Evolutionary conservation across 2,888 invertebrate species (phyloP), one percentile per base, ranked within the genome.

Genomic region (Seira ritae): DNA sequence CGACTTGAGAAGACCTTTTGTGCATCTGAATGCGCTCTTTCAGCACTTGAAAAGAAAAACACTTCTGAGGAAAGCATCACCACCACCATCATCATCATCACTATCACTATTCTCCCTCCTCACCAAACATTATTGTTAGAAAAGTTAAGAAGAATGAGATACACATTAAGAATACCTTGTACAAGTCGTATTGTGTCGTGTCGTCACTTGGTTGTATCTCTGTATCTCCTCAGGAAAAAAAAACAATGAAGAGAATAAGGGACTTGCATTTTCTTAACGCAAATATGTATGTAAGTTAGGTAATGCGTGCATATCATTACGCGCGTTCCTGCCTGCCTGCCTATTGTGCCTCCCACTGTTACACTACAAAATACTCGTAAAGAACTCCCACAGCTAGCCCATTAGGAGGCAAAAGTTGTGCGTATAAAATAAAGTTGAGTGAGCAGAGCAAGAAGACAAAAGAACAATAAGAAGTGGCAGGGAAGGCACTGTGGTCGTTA

Each of bases 401-500:
- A 78, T 78, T 78, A 78, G 70, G 78, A 78, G 62, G 65, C 24
- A 24, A 77, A 77, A 65, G 78, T 71, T 78, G 70, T 65, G 78
- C 70, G 68, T 77, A 68, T 23, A 68, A 55, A 31, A 31, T 31
- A 31, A 31, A 31, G 31, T 31, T 31, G 31, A 31, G 31, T n/a
- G n/a, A n/a, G n/a, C n/a, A n/a, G 31, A 31, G 31, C 31, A n/a
- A n/a, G 31, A 67, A 75, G 74, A 74, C 74, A 74, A 66, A 66
- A 74, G 68, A 68, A 75, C 17, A 67, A 75, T 31, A 31, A 31
- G 31, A 31, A 31, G 31, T 31, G 31, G 67, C 24, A 55, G 31
- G 65, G 67, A 67, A 67, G 22, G 75, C 60, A 77, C 69, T 69
- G 69, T 69, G 76, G 82, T 77, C 77, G 76, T 83, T 77, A 83